phyloP scores from a whole-genome alignment of 2,797 vertebrate genomes.

The Rousettus madagascariensis region DNA sequence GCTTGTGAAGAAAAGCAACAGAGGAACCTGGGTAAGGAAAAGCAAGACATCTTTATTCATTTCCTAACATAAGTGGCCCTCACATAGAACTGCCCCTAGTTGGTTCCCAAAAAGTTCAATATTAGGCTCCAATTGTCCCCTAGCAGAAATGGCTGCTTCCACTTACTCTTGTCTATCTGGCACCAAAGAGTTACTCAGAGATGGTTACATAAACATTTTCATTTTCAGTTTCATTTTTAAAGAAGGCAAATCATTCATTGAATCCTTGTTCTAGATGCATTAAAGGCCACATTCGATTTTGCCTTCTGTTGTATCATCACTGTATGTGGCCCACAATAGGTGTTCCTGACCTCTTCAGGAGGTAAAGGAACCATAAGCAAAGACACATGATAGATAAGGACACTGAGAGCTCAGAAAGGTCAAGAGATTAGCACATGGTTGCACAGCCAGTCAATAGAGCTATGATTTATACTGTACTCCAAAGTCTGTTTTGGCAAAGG shows the following conservation, averaged over 20 bases:
- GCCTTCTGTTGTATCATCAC: neutral
- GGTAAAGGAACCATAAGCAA: neutral
- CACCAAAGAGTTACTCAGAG: neutral
- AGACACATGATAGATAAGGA: neutral
- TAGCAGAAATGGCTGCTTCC: neutral
- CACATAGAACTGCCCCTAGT: too few species aligned
- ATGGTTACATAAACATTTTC: neutral
- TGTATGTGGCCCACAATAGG: neutral
- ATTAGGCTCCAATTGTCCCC: neutral
- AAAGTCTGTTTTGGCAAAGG: neutral
- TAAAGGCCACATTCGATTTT: neutral
- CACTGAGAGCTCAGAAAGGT: neutral
- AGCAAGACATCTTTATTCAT: neutral
- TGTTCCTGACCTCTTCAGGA: neutral
- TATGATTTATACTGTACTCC: neutral
- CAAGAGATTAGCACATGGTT: neutral
- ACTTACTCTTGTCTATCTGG: neutral
- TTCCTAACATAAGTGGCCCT: neutral
- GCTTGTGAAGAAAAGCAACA: neutral
- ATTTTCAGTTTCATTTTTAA: neutral
- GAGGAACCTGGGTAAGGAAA: neutral
- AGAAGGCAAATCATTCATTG: neutral
- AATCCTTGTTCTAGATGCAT: neutral
- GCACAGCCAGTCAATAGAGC: neutral
- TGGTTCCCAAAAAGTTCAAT: neutral